Evolutionary conservation across 1,140 invertebrate genomes (phyloP).

Genomic region (Frieseomelitta varia): DNA sequence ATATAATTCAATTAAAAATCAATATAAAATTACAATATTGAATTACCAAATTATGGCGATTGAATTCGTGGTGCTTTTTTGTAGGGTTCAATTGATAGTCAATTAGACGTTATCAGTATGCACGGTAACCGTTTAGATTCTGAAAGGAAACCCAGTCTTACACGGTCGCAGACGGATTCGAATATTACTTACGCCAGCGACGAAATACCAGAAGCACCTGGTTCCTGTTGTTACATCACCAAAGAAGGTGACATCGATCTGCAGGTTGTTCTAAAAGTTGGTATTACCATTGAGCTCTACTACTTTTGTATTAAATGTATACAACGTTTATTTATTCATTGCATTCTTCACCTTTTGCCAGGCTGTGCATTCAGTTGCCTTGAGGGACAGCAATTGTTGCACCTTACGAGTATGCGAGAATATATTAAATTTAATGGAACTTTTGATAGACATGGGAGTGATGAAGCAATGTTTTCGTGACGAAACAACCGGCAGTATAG

Average conservation of each 20-base stretch:
- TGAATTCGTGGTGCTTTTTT: constrained; percentile 44
- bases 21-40: no score
- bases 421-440: constrained; percentile 93
- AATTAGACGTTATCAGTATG: constrained; percentile 88
- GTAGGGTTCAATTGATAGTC: constrained; percentile 90
- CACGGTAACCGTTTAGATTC: constrained; percentile 84
- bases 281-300: no score
- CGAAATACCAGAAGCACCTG: constrained; percentile 92
- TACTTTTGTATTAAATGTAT: not conserved
- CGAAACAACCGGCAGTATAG: constrained; percentile 72
- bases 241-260: constrained; percentile 96
- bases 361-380: constrained; percentile 93
- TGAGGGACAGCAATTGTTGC: constrained; percentile 89
- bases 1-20: no score
- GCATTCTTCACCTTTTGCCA: constrained; percentile 72
- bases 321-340: not conserved
- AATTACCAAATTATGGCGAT: not conserved
- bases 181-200: constrained; percentile 94
- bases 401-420: constrained; percentile 94
- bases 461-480: constrained; percentile 84
- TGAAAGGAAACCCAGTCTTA: constrained; percentile 87
- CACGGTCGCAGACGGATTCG: constrained; percentile 96
- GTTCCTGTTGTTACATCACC: constrained; percentile 95
- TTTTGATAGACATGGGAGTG: constrained; percentile 94
- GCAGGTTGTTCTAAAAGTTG: constrained; percentile 93